Evolutionary conservation across 1,140 invertebrate species (phyloP), one percentile per base, ranked within the genome.

Genomic region (Macrobrachium nipponense): DNA sequence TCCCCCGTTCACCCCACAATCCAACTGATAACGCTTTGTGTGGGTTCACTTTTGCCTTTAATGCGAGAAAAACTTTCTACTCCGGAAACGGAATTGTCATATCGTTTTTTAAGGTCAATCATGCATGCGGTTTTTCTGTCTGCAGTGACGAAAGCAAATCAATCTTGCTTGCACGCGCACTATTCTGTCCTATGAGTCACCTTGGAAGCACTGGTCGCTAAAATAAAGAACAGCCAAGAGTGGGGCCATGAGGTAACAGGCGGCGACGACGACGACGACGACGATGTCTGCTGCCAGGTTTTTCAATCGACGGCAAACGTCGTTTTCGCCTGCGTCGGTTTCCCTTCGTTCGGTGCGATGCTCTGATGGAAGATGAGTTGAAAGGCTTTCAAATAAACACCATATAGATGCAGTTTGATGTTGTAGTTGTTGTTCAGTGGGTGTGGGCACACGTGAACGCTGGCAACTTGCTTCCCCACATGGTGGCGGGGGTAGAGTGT

Each of bases 101-200:
- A 36, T 6, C 59, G 23, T n/a, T 79, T 73, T 75, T 44, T 72
- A n/a, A 59, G 68, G 23, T 44, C 76, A 43, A 44, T 23, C 59
- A 62, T 79, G 27, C 60, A 70, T 68, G 68, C 60, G 59, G 44
- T 72, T 80, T 80, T 79, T 75, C 23, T 86, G 76, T 80, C 68
- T 86, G 77, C 76, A 86, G 83, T 80, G 83, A 86, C 77, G 83
- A 75, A 80, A 78, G 68, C 76, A 86, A 86, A 86, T 85, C 82
- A 85, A 85, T 85, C 82, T 85, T 85, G 82, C 82, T 85, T 85
- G 75, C 82, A 85, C 82, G 82, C 82, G 82, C 82, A 85, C 82
- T 78, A 79, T 85, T 70, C 82, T 78, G 82, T 79, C 82, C 82
- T 85, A 85, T 85, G 83, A 86, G 83, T 80, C 76, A 86, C 76